phyloP scores from a whole-genome alignment of 2,888 invertebrate species.

The Melipona beecheii region DNA sequence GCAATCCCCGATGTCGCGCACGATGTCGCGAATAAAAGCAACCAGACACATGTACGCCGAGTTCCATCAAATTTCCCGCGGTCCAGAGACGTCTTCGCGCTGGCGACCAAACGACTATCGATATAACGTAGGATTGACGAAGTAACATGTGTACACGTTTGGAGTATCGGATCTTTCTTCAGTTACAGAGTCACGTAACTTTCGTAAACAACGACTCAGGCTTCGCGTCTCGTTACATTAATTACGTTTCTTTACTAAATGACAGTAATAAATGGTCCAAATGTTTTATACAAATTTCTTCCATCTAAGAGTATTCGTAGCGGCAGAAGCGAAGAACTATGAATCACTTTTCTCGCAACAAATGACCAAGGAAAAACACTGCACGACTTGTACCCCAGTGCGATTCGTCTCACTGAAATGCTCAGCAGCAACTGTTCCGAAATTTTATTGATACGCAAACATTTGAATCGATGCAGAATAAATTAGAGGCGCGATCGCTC shows the following conservation, averaged over 20 bases:
- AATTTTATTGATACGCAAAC: too few relatives aligned
- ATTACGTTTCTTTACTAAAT: neutral
- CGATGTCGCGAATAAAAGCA: neutral
- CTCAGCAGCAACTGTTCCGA: too few relatives aligned
- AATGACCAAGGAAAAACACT: too few relatives aligned
- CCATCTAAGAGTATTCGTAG: neutral
- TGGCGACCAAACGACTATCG: slow-evolving; percentile 13
- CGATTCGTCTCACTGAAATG: too few relatives aligned
- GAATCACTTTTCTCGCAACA: too few relatives aligned
- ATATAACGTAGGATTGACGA: neutral
- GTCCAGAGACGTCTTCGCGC: slow-evolving; percentile 5
- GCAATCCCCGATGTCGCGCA: neutral
- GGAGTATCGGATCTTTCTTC: neutral
- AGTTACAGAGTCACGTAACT: neutral
- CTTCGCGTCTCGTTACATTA: neutral
- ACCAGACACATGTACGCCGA: neutral
- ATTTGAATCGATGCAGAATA: too few relatives aligned
- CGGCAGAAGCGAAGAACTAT: too few relatives aligned
- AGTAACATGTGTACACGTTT: slow-evolving; percentile 4
- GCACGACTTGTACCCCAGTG: too few relatives aligned
- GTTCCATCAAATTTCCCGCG: slow-evolving; percentile 35
- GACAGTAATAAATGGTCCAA: too few relatives aligned
- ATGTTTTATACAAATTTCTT: neutral
- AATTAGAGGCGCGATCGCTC: too few relatives aligned
- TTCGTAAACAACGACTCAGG: neutral